Conservation (phyloP, 2,888 invertebrate genomes). For the Colostygia pectinataria region DNA sequence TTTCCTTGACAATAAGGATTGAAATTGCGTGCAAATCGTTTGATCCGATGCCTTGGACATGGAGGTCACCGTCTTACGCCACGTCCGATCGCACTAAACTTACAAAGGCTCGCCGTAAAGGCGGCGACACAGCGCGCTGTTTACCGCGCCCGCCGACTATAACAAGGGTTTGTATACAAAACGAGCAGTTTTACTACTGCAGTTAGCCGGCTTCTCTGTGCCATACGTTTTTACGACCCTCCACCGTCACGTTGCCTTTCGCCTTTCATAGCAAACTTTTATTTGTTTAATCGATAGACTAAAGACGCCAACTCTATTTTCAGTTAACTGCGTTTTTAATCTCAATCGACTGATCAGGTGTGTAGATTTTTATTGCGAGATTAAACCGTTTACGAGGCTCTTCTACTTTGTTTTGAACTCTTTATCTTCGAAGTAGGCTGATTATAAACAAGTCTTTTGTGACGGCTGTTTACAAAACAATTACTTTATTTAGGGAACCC, state of each 20-base stretch:
- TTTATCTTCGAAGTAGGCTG: constrained; percentile 58
- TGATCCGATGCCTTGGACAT: constrained; percentile 43
- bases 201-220: constrained; percentile 78
- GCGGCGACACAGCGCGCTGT: constrained; percentile 78
- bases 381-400: constrained; percentile 77
- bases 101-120: constrained; percentile 76
- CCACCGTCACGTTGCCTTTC: constrained; percentile 75
- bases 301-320: constrained; percentile 76
- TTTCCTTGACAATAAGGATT: constrained; percentile 13
- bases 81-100: constrained; percentile 66
- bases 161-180: constrained; percentile 80
- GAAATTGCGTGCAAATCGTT: constrained; percentile 43
- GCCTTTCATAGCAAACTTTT: constrained; percentile 80
- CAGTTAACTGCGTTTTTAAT: constrained; percentile 72
- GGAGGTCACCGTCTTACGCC: constrained; percentile 56
- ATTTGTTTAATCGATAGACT: constrained; percentile 82
- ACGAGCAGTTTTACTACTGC: constrained; percentile 77
- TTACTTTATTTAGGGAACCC: constrained; percentile 66
- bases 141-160: constrained; percentile 71
- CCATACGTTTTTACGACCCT: constrained; percentile 80
- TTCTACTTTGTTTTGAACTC: constrained; percentile 74
- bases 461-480: constrained; percentile 64
- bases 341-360: constrained; percentile 74
- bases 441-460: constrained; percentile 57
- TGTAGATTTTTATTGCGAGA: constrained; percentile 74